Conservation (phyloP, 2,113 vertebrate species). For the Trematocara stigmaticum region DNA sequence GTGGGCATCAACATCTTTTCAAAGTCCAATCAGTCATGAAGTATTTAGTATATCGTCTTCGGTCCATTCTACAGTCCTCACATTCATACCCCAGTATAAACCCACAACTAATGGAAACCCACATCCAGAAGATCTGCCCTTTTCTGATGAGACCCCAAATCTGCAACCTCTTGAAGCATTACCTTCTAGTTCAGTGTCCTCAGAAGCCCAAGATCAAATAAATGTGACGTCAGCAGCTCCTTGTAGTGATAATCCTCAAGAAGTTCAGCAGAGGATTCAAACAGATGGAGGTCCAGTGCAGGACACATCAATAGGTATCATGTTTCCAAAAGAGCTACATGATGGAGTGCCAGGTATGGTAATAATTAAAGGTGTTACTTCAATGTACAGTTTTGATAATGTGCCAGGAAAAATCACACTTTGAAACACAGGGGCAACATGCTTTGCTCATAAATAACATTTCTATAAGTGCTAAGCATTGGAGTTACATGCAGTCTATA, state of each 20-base stretch:
- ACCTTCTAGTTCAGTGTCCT: not conserved
- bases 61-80: conserved; percentile 31
- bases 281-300: conserved; percentile 35
- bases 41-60: conserved; percentile 47
- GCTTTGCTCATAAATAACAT: not conserved
- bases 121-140: not conserved
- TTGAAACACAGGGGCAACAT: fast-evolving
- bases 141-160: not conserved
- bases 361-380: not conserved
- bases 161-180: not conserved
- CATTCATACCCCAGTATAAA: conserved; percentile 12
- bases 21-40: not conserved
- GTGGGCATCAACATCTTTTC: conserved; percentile 10
- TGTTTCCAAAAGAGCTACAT: conserved; percentile 39
- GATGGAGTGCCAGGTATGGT: conserved; percentile 41
- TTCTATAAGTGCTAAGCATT: not conserved
- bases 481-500: not conserved
- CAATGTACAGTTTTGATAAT: not conserved
- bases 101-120: not conserved
- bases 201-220: not conserved
- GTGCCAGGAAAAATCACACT: not conserved
- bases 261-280: not conserved
- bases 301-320: conserved; percentile 32
- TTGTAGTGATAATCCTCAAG: not conserved
- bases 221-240: not conserved